These are phyloP conservation scores for Pocota personata DNA, from an alignment of 2,888 invertebrate genomes.

Conservation along the genomic window DNA sequence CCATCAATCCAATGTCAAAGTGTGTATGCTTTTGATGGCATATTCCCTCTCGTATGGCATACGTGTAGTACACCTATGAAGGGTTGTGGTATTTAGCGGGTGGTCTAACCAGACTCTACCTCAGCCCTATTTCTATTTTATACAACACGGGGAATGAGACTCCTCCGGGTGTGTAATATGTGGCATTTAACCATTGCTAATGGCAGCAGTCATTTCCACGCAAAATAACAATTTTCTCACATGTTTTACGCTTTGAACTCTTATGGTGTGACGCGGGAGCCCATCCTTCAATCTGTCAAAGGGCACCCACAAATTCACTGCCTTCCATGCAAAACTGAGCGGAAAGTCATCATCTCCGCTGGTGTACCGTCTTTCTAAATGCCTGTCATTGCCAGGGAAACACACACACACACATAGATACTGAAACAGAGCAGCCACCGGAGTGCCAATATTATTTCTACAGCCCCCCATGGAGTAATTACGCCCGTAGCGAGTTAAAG, in stretches of 20 bases:
- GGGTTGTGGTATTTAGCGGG: conserved; percentile 21
- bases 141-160: neutral
- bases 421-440: conserved; percentile 4
- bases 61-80: neutral
- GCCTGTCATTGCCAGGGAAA: conserved; percentile 55
- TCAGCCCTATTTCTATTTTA: neutral
- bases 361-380: conserved; percentile 40
- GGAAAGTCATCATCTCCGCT: conserved; percentile 37
- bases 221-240: conserved; percentile 69
- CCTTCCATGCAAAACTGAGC: conserved; percentile 16
- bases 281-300: conserved; percentile 20
- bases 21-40: conserved; percentile 28
- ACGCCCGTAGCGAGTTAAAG: conserved; percentile 51
- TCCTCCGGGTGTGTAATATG: conserved; percentile 46
- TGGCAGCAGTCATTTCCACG: conserved; percentile 66
- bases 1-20: conserved; percentile 62
- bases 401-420: neutral
- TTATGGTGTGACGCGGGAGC: neutral
- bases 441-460: conserved; percentile 50
- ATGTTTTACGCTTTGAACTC: conserved; percentile 51
- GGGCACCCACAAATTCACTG: neutral
- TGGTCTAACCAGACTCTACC: conserved; percentile 14
- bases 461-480: conserved; percentile 58
- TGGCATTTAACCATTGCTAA: conserved; percentile 65
- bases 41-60: neutral